Evolutionary conservation across 23 tunicate species (phyloP), one percentile per base, ranked within the genome.

Genomic region (Halocynthia roretzi): DNA sequence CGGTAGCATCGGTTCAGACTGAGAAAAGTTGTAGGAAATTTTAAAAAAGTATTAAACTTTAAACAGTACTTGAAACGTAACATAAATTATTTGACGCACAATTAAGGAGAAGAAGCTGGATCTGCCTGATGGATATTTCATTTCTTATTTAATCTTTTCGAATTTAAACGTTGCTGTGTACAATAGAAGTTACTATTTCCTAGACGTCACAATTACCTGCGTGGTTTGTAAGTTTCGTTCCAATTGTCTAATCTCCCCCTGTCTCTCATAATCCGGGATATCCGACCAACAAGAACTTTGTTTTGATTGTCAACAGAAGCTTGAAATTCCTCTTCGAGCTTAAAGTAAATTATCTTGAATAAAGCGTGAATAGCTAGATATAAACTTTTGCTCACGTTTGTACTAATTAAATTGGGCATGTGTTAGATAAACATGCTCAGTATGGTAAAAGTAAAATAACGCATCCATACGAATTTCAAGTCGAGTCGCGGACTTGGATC

Each of bases 261-360:
- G 20, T 74, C 78, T 74, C 56, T 53, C 78, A 74, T 74, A 74
- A 74, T 74, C 62, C 78, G 78, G 19, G 78, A 74, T 53, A 74
- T 74, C 52, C 78, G 55, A 31, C 19, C 64, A 54, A 74, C 78
- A 7, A 74, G 78, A 74, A 74, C 78, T 54, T 54, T 74, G 56
- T 74, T 74, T 54, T 54, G 31, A 54, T 74, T 54, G 15, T 74
- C 60, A 21, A 74, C 56, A 14, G 78, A 54, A 14, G 78, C 64
- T 7, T 74, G 62, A 53, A 64, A 74, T 54, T 74, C 78, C 22
- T 74, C 78, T 18, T 74, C 78, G 14, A 74, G 78, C 78, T 74
- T 22, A 65, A 65, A 10, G 44, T 4, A 31, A 31, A 31, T 31
- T 31, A 31, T 31, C 44, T 31, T 31, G 44, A 31, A 31, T 31